phyloP scores from a whole-genome alignment of 2,888 invertebrate genomes.

The Agrochola circellaris region DNA sequence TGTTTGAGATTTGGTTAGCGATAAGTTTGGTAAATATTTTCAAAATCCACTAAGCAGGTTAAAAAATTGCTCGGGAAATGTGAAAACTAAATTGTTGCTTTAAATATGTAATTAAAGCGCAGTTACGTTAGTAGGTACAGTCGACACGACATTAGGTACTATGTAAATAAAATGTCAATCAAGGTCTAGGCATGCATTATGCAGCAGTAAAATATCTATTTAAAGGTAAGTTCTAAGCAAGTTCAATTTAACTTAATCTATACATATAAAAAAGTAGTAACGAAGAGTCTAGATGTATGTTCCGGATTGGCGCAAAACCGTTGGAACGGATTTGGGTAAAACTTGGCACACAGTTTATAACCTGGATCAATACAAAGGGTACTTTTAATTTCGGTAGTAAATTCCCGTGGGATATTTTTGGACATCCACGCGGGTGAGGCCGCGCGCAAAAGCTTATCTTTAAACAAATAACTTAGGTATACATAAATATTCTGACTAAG shows the following conservation, averaged over 20 bases:
- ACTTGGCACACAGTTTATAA: no score
- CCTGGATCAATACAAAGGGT: no score
- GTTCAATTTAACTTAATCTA: background rate
- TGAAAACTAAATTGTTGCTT: background rate
- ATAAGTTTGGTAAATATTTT: background rate
- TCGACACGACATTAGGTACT: background rate
- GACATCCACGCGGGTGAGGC: no score
- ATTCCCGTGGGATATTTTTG: no score
- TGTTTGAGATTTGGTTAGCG: background rate
- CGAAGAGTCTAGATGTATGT: no score
- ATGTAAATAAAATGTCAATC: conserved; percentile 13
- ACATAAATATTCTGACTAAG: no score
- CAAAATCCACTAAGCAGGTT: background rate
- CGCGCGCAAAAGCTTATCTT: no score
- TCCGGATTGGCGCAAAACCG: no score
- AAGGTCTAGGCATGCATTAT: background rate
- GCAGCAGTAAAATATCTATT: conserved; percentile 12
- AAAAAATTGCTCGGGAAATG: background rate
- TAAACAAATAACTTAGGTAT: no score
- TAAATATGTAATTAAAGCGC: background rate
- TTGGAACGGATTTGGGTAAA: no score
- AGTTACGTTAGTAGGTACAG: background rate
- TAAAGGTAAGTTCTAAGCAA: background rate
- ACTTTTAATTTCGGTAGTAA: no score
- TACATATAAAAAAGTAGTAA: background rate